These are phyloP conservation scores for Drosophila simulans DNA, from an alignment of 1,140 invertebrate genomes.

Conservation along the genomic window DNA sequence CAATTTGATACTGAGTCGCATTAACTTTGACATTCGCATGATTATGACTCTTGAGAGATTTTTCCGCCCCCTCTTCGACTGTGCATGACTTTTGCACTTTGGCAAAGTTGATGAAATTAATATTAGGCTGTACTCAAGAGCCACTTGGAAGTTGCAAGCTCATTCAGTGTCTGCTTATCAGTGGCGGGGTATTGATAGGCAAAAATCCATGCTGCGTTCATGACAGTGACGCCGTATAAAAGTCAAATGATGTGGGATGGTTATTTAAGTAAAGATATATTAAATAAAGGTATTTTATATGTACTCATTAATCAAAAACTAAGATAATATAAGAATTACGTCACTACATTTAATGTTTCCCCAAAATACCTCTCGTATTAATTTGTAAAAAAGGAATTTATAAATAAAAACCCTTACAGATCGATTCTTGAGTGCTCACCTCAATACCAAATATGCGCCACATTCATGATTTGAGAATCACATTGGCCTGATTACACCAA, in stretches of 20 bases:
- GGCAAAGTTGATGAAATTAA: slow-evolving; percentile 69
- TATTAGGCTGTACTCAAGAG: slow-evolving; percentile 42
- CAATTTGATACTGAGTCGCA: slow-evolving; percentile 68
- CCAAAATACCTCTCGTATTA: too few species aligned
- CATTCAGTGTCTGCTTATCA: slow-evolving; percentile 70
- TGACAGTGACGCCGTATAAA: slow-evolving; percentile 34
- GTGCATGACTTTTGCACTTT: slow-evolving; percentile 78
- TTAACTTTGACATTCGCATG: slow-evolving; percentile 77
- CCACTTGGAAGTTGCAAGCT: slow-evolving; percentile 54
- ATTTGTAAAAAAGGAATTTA: too few species aligned
- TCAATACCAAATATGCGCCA: not conserved
- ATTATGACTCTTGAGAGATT: slow-evolving; percentile 67
- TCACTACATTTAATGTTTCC: not conserved
- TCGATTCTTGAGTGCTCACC: not conserved
- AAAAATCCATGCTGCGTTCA: slow-evolving; percentile 47
- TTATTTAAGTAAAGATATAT: not conserved
- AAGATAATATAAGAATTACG: not conserved
- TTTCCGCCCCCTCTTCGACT: slow-evolving; percentile 4
- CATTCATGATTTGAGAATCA: slow-evolving; percentile 9
- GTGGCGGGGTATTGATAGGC: slow-evolving; percentile 52
- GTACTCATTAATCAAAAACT: too few species aligned
- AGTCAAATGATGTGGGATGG: slow-evolving; percentile 25
- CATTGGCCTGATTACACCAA: slow-evolving; percentile 28
- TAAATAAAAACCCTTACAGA: not conserved
- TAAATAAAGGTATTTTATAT: too few species aligned